These are phyloP conservation scores for Antedon mediterranea DNA, from an alignment of 53 echinoderm and acorn worm genomes.

Conservation along the genomic window DNA sequence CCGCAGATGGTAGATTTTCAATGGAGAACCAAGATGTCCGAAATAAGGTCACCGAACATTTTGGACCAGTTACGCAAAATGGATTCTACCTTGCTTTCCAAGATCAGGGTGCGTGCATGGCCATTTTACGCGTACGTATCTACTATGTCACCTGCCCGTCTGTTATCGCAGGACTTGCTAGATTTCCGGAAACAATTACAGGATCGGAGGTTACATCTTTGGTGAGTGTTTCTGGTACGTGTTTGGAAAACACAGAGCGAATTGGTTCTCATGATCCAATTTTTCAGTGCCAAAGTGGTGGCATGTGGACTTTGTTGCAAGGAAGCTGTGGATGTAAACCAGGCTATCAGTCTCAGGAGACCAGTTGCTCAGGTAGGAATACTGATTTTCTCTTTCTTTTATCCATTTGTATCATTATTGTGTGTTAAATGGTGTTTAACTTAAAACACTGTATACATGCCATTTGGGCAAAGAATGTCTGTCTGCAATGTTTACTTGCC, in stretches of 20 bases:
- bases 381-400: background rate
- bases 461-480: no score
- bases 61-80: slow-evolving; percentile 39
- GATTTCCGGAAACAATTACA: slow-evolving; percentile 63
- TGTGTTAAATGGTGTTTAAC: no score
- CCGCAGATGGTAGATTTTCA: slow-evolving; percentile 74
- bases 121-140: slow-evolving; percentile 52
- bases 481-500: no score
- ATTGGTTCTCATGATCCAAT: slow-evolving; percentile 27
- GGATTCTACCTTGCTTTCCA: slow-evolving; percentile 85
- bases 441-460: no score
- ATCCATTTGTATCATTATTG: no score
- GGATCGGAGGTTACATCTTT: slow-evolving; percentile 31
- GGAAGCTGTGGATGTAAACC: slow-evolving; percentile 79
- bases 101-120: slow-evolving; percentile 89
- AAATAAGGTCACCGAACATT: slow-evolving; percentile 41
- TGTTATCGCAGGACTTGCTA: slow-evolving; percentile 51
- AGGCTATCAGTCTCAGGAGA: slow-evolving; percentile 37
- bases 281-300: slow-evolving; percentile 61
- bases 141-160: slow-evolving; percentile 63
- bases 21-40: slow-evolving; percentile 22
- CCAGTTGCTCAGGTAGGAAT: slow-evolving; percentile 57
- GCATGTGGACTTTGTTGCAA: slow-evolving; percentile 52
- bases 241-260: slow-evolving; percentile 53
- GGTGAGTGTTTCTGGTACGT: slow-evolving; percentile 47